phyloP scores from a whole-genome alignment of 2,797 vertebrate genomes.

The Trachops cirrhosus region DNA sequence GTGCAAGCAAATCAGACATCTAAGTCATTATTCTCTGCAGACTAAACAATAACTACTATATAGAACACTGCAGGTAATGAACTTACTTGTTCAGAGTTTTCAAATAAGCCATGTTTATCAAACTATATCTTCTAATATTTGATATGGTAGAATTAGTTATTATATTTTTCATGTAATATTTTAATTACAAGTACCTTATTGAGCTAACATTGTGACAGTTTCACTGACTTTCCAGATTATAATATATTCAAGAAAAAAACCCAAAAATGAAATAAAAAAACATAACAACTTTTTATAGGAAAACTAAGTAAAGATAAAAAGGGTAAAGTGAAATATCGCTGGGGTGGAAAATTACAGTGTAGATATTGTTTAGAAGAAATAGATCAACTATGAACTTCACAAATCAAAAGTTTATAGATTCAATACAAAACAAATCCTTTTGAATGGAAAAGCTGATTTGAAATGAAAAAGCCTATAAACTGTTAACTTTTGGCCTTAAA shows the following conservation, averaged over 20 bases:
- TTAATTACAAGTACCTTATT: conserved; percentile 67
- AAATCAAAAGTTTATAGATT: conserved; percentile 46
- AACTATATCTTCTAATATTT: conserved; percentile 52
- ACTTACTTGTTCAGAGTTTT: conserved; percentile 38
- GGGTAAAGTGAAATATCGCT: neutral
- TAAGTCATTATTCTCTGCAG: conserved; percentile 61
- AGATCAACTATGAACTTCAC: conserved; percentile 29
- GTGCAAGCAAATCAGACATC: conserved; percentile 57
- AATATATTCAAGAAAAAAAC: conserved; percentile 50
- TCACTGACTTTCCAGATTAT: conserved; percentile 71
- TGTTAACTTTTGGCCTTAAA: conserved; percentile 61
- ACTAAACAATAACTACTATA: conserved; percentile 50
- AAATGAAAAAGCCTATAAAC: conserved; percentile 55
- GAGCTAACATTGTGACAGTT: conserved; percentile 36
- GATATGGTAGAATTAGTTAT: conserved; percentile 72
- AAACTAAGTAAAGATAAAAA: conserved; percentile 10
- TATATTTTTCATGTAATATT: conserved; percentile 66
- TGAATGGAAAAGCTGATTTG: conserved; percentile 22
- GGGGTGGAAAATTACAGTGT: too few species aligned
- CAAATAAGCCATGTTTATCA: conserved; percentile 38
- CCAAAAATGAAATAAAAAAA: neutral
- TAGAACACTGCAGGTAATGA: conserved; percentile 21
- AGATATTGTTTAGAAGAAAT: neutral
- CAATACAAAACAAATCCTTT: conserved; percentile 25
- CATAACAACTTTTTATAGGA: conserved; percentile 34